Base-by-base conservation (phyloP, 2,888 invertebrate species). In the Notocelia uddmanniana region DNA sequence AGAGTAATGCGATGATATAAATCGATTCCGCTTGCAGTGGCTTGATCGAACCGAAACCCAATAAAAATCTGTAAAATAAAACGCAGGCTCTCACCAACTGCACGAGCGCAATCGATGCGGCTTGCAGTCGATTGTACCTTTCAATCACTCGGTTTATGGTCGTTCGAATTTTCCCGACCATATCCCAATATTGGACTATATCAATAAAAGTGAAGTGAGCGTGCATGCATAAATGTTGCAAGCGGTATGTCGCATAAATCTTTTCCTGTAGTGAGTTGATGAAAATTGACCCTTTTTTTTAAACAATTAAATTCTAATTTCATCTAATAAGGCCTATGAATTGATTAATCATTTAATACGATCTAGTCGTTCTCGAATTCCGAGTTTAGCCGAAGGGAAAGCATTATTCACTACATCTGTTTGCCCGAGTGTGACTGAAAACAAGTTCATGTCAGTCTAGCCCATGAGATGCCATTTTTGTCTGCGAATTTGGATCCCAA, bases 81-180 rank as follows among this genome's bases (percentile, higher is more conserved):
- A 72, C 67, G 55, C 62, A 59, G 68, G 62, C 62, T 57, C 60
- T 62, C 68, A 57, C 62, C 62, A 34, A 55, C 48, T 41, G 62
- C 66, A 79, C 78, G 80, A 81, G 82, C 83, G 83, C 83, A 84
- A 79, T 80, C 78, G 79, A 76, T 76, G 80, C 69, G 76, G 77
- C 74, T 75, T 77, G 75, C 71, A 75, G 74, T 77, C 81, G 84
- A 86, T 85, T 81, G 84, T 80, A 79, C 79, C 82, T 81, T 85
- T 86, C 86, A 82, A 86, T 87, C 84, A 83, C 73, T 73, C 76
- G 74, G 77, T 66, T 76, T 76, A 77, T 79, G 60, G 69, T 54
- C 60, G 55, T 66, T 69, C 69, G 72, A 57, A 37, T 63, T 54
- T 45, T 45, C 8, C 45, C n/a, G 45, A n/a, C n/a, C n/a, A n/a